Evolutionary conservation across 1,140 invertebrate species (phyloP).

Genomic region (Linepithema humile): DNA sequence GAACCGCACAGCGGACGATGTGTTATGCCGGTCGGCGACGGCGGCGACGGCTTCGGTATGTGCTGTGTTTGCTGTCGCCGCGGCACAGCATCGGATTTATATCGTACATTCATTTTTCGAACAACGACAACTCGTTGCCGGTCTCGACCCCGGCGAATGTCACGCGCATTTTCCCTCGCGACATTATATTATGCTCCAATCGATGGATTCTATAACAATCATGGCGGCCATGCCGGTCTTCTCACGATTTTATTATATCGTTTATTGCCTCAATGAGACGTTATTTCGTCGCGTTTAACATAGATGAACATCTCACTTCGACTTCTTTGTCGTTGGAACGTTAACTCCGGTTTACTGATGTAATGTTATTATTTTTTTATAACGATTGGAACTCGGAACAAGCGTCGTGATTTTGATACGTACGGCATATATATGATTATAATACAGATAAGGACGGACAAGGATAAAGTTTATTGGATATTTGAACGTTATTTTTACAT

Average conservation of each 20-base stretch:
- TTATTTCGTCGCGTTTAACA: neutral
- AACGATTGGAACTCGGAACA: neutral
- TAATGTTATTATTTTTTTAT: too few species aligned
- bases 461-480: neutral
- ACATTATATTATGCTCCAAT: constrained; percentile 70
- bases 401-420: neutral
- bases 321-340: too few species aligned
- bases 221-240: constrained; percentile 78
- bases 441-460: too few species aligned
- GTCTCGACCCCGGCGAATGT: neutral
- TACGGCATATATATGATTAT: neutral
- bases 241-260: constrained; percentile 45
- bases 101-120: neutral
- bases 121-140: neutral
- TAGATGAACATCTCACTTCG: neutral
- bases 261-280: neutral
- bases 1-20: constrained; percentile 65
- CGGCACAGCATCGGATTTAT: neutral
- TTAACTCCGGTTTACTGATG: neutral
- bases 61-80: neutral
- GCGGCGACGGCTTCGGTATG: neutral
- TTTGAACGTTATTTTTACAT: neutral
- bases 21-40: constrained; percentile 51
- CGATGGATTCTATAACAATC: constrained; percentile 78
- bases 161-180: neutral